phyloP scores from a whole-genome alignment of 2,888 invertebrate genomes.

The Mesoligia furuncula region DNA sequence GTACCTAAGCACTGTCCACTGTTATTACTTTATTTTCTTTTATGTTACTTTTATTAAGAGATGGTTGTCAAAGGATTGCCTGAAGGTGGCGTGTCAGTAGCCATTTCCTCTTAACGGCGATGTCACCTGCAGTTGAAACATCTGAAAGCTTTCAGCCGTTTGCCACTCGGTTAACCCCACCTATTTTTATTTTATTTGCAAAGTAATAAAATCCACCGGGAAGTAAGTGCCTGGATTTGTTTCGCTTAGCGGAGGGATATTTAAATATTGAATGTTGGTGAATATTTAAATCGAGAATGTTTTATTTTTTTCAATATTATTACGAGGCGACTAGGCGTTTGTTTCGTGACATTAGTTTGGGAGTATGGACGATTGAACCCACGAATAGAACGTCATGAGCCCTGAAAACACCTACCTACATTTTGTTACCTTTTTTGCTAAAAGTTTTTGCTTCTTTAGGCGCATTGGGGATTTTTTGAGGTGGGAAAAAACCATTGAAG shows the following conservation, averaged over 20 bases:
- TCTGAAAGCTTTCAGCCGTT: constrained; percentile 86
- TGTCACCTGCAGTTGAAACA: constrained; percentile 78
- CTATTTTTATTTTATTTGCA: constrained; percentile 68
- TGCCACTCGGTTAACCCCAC: constrained; percentile 79
- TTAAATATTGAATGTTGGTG: constrained; percentile 6
- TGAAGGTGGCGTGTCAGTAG: constrained; percentile 72
- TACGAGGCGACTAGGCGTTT: neutral
- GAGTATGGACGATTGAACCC: neutral
- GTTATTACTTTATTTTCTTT: constrained; percentile 47
- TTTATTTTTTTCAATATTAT: neutral
- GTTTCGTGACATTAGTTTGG: neutral
- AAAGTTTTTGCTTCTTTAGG: too few relatives aligned
- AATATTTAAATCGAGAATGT: constrained; percentile 10
- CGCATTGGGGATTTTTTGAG: too few relatives aligned
- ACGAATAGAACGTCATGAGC: neutral
- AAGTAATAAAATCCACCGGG: constrained; percentile 54
- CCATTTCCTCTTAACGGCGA: constrained; percentile 77
- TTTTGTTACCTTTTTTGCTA: neutral
- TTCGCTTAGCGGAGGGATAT: constrained; percentile 19
- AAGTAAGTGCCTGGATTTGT: constrained; percentile 49
- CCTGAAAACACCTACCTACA: too few relatives aligned
- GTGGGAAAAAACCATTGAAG: too few relatives aligned
- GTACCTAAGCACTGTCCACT: constrained; percentile 16
- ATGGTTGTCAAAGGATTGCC: constrained; percentile 57
- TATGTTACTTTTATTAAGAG: constrained; percentile 51